Base-by-base conservation (phyloP, 2,113 vertebrate genomes). In the Zosterops japonicus region DNA sequence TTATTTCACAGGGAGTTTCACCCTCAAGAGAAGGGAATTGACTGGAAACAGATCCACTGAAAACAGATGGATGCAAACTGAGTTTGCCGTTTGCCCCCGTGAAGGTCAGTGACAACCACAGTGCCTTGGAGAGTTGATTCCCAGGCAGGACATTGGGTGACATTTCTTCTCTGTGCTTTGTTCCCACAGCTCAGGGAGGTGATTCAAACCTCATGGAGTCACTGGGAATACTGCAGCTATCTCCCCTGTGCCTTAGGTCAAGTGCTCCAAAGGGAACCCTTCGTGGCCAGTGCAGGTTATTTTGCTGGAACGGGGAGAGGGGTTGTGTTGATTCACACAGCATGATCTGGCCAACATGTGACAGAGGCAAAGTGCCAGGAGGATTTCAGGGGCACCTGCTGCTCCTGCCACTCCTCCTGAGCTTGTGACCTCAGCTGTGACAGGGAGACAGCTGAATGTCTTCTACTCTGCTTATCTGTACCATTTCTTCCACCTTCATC, bases 161-260 rank as follows among this genome's bases (percentile, higher is more conserved):
- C 46, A 69, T 93, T 89, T 92, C 75, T 50, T 60, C 52, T 8
- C 1, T 7, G 8, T 1, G 0, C 33, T 87, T 74, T 8, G 33
- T 92, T 96, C 93, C 93, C 94, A 95, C 89, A 91, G 81, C 49
- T 60, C 25, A 5, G 18, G 33, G 49, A 83, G 60, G 42, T 57
- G 46, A 65, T 41, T 71, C 36, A 52, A 36, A 87, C n/a, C 35
- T 57, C 5, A 1, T 12, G 42, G 67, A 77, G 64, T 69, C 70
- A 35, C 57, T 95, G 91, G 64, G 60, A 92, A 87, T 39, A 8
- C 33, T 78, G 39, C 42, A n/a, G 57, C n/a, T 68, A 31, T 59
- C 68, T 74, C 35, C 44, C 23, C 57, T 35, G 29, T 57, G 69
- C 74, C 70, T 76, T 60, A 59, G 91, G 87, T 91, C 72, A 82